A percentile compares a stretch with the other conserved stretches of the same genome.
phyloP scores from a whole-genome alignment of 2,113 vertebrate genomes.

The Tetrao urogallus region DNA sequence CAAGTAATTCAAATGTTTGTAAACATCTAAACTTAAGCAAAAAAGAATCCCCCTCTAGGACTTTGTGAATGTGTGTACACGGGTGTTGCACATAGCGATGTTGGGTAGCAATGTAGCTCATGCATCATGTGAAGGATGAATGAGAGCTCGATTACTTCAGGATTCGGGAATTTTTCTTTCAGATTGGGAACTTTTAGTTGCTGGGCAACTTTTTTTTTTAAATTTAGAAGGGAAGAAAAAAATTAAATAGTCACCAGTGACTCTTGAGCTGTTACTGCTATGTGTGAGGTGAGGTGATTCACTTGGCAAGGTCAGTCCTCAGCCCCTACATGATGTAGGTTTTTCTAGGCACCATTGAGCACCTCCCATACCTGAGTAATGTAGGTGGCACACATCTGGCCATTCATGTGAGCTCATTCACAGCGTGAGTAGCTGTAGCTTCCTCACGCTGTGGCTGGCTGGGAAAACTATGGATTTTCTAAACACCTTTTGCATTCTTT shows the following conservation, averaged over 20 bases:
- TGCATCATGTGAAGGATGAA: not conserved
- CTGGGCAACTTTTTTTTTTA: not conserved
- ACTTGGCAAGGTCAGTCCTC: not conserved
- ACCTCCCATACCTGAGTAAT: not conserved
- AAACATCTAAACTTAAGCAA: not conserved
- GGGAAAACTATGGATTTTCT: not conserved
- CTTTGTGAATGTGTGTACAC: not conserved
- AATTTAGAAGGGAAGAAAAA: not conserved
- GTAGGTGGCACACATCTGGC: not conserved
- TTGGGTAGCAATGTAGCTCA: not conserved
- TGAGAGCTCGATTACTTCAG: slow-evolving; percentile 7
- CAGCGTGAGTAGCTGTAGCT: not conserved
- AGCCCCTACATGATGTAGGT: not conserved
- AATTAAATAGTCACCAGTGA: not conserved
- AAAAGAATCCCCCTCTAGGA: not conserved
- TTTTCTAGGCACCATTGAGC: not conserved
- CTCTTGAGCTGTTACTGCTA: not conserved
- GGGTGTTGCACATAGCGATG: not conserved
- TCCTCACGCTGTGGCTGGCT: not conserved
- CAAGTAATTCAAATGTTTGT: not conserved
- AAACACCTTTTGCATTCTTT: not conserved
- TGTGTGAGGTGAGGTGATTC: not conserved
- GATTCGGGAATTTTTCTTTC: slow-evolving; percentile 15
- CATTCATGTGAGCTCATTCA: not conserved
- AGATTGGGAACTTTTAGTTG: not conserved